Percentiles rank a stretch among this genome's conserved stretches.
Evolutionary conservation across 2,113 vertebrate species (phyloP).

Genomic region (Seriola dumerili): DNA sequence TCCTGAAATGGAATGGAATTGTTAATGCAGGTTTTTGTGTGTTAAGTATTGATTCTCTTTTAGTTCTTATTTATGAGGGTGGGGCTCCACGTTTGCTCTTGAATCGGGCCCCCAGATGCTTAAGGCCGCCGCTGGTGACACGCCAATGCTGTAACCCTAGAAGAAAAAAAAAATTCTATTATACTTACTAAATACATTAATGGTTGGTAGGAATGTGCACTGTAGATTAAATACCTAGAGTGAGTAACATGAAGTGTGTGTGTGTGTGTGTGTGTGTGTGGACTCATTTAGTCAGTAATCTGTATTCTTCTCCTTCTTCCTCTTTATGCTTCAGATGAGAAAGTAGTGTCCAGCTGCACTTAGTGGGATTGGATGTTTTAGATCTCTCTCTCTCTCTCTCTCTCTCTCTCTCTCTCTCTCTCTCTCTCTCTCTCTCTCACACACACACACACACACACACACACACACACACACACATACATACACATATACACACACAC

Average conservation of each 20-base stretch:
- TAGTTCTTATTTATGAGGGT: too few relatives aligned
- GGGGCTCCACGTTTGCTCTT: too few relatives aligned
- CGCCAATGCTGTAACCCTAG: not conserved
- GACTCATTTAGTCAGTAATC: slow-evolving; percentile 54
- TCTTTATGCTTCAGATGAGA: slow-evolving; percentile 72
- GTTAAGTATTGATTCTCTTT: too few relatives aligned
- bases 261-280: not conserved
- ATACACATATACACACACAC: slow-evolving; percentile 23
- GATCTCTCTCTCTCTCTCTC: slow-evolving; percentile 12
- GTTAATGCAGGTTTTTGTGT: too few relatives aligned
- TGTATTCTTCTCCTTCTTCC: slow-evolving; percentile 61
- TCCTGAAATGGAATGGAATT: too few relatives aligned
- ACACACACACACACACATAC: slow-evolving; percentile 19
- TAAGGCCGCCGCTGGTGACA: too few relatives aligned
- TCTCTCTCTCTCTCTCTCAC: slow-evolving; percentile 13
- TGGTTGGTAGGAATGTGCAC: not conserved
- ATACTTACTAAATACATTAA: slow-evolving; percentile 1
- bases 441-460: slow-evolving; percentile 30
- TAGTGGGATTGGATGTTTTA: slow-evolving; percentile 79
- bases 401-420: too few relatives aligned
- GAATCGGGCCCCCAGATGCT: too few relatives aligned
- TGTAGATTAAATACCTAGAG: not conserved
- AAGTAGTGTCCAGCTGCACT: slow-evolving; percentile 73
- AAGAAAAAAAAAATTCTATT: not conserved
- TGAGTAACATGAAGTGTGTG: not conserved